Percentiles rank a stretch among this genome's conserved stretches.
Evolutionary conservation across 2,113 vertebrate species (phyloP).

Genomic region (Dipodomys ordii): DNA sequence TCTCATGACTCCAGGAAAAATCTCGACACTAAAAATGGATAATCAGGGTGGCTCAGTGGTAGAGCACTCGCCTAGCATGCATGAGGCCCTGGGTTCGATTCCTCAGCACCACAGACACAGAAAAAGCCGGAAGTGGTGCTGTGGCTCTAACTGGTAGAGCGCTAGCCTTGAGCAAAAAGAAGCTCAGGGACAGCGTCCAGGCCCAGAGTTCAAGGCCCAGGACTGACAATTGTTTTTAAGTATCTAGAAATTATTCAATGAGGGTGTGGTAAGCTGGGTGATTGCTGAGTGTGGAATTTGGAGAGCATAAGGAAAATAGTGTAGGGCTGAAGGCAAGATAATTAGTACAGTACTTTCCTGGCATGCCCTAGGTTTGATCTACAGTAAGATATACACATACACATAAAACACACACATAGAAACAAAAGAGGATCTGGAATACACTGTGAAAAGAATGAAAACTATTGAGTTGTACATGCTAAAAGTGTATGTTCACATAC

Average conservation of each 20-base stretch:
- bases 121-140: too few relatives aligned
- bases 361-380: too few relatives aligned
- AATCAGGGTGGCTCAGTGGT: not conserved
- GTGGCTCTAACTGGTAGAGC: too few relatives aligned
- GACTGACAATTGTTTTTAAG: too few relatives aligned
- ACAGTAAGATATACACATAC: not conserved
- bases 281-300: not conserved
- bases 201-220: too few relatives aligned
- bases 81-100: too few relatives aligned
- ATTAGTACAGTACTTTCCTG: too few relatives aligned
- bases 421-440: not conserved
- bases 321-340: not conserved
- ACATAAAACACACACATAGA: too few relatives aligned
- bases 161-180: too few relatives aligned
- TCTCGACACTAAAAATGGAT: slow-evolving; percentile 33
- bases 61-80: too few relatives aligned
- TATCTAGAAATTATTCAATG: not conserved
- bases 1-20: slow-evolving; percentile 3
- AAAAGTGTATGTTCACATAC: not conserved
- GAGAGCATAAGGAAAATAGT: not conserved
- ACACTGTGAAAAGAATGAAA: not conserved
- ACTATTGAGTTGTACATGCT: not conserved
- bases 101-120: too few relatives aligned
- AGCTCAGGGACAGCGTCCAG: too few relatives aligned
- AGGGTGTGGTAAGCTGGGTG: not conserved